phyloP scores from a whole-genome alignment of 2,888 invertebrate genomes.

The Amiota communis region DNA sequence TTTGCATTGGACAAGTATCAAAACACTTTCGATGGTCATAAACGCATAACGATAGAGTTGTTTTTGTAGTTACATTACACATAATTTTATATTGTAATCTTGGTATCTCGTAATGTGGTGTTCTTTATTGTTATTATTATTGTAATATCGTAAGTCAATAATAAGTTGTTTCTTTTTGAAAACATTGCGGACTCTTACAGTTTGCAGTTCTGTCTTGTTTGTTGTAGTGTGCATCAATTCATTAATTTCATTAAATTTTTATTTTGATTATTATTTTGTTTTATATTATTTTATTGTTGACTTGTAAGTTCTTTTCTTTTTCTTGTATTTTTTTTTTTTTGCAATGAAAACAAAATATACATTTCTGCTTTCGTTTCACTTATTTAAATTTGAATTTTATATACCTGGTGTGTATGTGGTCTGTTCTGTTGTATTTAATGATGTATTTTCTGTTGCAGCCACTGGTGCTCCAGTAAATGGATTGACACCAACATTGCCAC shows the following conservation, averaged over 20 bases:
- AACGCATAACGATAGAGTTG: conserved; percentile 56
- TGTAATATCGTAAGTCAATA: background rate
- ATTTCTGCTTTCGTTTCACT: conserved; percentile 4
- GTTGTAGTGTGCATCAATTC: too few species aligned
- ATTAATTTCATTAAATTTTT: background rate
- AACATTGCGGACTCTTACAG: background rate
- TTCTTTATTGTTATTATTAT: background rate
- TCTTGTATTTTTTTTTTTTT: too few species aligned
- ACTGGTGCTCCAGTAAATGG: conserved; percentile 72
- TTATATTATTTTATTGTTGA: background rate
- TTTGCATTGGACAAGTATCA: conserved; percentile 39
- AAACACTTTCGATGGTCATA: conserved; percentile 61
- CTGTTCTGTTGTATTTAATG: conserved; percentile 72
- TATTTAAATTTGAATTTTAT: conserved; percentile 50
- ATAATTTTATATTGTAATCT: too few species aligned
- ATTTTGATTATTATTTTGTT: conserved; percentile 21
- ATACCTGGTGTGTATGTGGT: conserved; percentile 74
- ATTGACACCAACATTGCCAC: conserved; percentile 70
- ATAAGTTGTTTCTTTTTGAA: conserved; percentile 21
- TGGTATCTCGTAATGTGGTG: background rate
- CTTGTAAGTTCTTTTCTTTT: conserved; percentile 29
- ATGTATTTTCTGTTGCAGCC: conserved; percentile 72
- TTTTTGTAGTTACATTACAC: too few species aligned
- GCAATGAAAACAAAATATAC: too few species aligned
- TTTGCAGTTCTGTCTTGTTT: too few species aligned